A percentile compares a stretch with the other conserved stretches of the same genome.
phyloP scores from a whole-genome alignment of 1,140 invertebrate species.

The Drosophila ambigua region DNA sequence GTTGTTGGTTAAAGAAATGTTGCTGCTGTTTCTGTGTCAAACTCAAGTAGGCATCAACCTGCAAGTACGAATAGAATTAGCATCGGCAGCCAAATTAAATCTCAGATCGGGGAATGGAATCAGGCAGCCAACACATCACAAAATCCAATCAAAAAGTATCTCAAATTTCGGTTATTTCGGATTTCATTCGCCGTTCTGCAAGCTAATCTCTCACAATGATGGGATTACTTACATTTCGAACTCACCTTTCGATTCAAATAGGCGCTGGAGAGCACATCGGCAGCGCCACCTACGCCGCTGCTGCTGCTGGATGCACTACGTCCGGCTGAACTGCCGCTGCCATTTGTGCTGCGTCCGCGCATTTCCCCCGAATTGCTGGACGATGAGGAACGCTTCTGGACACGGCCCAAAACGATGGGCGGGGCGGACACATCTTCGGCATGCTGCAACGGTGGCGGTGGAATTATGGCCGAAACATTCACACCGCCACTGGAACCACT shows the following conservation, averaged over 20 bases:
- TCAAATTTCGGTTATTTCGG: constrained; percentile 18
- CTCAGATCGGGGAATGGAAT: constrained; percentile 43
- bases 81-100: neutral
- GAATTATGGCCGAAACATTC: constrained; percentile 61
- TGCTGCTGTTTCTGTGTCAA: constrained; percentile 80
- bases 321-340: constrained; percentile 35
- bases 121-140: neutral
- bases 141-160: constrained; percentile 20
- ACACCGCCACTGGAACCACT: constrained; percentile 29
- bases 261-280: constrained; percentile 66
- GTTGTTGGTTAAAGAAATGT: constrained; percentile 74
- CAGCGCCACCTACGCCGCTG: constrained; percentile 28
- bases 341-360: constrained; percentile 24
- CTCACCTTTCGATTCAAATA: constrained; percentile 83
- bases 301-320: constrained; percentile 33
- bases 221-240: constrained; percentile 82
- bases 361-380: constrained; percentile 43
- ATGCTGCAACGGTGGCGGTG: constrained; percentile 65
- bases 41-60: constrained; percentile 82
- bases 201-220: constrained; percentile 55
- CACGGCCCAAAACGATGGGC: constrained; percentile 72
- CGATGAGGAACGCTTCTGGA: constrained; percentile 64
- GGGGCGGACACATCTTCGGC: constrained; percentile 71
- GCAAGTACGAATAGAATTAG: constrained; percentile 21
- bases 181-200: constrained; percentile 46